Evolutionary conservation across 2,797 vertebrate species (phyloP).

Genomic region (Pterois miles): DNA sequence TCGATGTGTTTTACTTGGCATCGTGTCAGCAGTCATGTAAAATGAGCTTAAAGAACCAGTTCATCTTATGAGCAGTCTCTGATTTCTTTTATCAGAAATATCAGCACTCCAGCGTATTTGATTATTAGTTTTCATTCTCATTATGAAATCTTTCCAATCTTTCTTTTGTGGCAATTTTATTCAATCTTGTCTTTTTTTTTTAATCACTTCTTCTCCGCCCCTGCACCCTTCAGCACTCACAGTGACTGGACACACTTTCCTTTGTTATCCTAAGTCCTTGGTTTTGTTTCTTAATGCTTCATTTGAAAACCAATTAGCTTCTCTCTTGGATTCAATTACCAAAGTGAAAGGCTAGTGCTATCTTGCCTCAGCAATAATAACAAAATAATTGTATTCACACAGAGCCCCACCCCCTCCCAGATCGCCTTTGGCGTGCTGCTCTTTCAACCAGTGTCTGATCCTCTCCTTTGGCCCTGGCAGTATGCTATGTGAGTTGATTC

Average conservation of each 20-base stretch:
- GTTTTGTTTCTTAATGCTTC: constrained; percentile 68
- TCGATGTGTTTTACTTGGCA: constrained; percentile 43
- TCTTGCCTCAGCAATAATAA: constrained; percentile 63
- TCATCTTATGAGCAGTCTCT: neutral
- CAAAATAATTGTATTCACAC: constrained; percentile 65
- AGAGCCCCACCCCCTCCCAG: constrained; percentile 7
- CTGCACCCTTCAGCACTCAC: neutral
- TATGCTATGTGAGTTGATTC: constrained; percentile 35
- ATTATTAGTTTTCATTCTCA: constrained; percentile 30
- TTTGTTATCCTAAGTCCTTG: constrained; percentile 55
- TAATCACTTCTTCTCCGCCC: constrained; percentile 28
- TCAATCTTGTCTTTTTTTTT: constrained; percentile 33
- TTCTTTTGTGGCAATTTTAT: constrained; percentile 22
- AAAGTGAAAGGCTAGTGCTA: constrained; percentile 63
- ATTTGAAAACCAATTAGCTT: constrained; percentile 75
- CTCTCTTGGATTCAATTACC: constrained; percentile 71
- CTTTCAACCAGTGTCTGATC: constrained; percentile 44
- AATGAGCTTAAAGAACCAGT: neutral
- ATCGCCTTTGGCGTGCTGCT: constrained; percentile 21
- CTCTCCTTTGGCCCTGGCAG: constrained; percentile 30
- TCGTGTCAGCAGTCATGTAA: constrained; percentile 2
- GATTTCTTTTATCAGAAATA: constrained; percentile 20
- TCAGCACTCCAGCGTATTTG: constrained; percentile 1
- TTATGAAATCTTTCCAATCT: constrained; percentile 18
- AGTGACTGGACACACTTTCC: constrained; percentile 47